Percentiles rank a stretch among this genome's conserved stretches.
phyloP scores from a whole-genome alignment of 2,113 vertebrate species.

The Syrrhaptes paradoxus region DNA sequence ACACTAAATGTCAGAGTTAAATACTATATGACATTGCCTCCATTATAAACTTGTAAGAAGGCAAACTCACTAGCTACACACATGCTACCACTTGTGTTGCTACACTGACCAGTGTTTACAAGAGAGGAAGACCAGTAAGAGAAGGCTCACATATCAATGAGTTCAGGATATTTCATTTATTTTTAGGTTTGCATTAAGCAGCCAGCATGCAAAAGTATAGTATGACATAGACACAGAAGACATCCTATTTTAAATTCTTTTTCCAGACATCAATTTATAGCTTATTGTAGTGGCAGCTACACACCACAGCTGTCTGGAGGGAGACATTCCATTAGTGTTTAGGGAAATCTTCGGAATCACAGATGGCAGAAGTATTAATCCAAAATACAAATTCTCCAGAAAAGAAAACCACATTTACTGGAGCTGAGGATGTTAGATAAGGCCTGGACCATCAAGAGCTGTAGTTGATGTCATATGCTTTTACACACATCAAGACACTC shows the following conservation, averaged over 20 bases:
- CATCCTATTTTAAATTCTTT: accelerated
- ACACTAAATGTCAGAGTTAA: constrained; percentile 82
- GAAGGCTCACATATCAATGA: not conserved
- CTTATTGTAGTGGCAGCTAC: not conserved
- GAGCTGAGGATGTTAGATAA: not conserved
- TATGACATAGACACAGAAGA: not conserved
- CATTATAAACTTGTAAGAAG: constrained; percentile 76
- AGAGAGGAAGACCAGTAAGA: not conserved
- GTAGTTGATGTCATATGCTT: not conserved
- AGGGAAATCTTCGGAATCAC: not conserved
- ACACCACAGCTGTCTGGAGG: not conserved
- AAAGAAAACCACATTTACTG: not conserved
- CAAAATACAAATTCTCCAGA: not conserved
- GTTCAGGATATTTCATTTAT: not conserved
- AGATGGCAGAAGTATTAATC: not conserved
- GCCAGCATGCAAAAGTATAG: not conserved
- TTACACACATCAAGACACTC: not conserved
- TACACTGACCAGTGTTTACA: constrained; percentile 51
- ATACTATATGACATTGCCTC: constrained; percentile 80
- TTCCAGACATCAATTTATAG: not conserved
- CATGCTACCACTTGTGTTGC: constrained; percentile 15
- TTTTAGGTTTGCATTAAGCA: not conserved
- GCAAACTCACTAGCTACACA: constrained; percentile 66
- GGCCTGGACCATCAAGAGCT: not conserved
- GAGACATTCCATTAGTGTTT: not conserved